Base-by-base conservation (phyloP, 2,113 vertebrate genomes). In the Cercocebus atys region DNA sequence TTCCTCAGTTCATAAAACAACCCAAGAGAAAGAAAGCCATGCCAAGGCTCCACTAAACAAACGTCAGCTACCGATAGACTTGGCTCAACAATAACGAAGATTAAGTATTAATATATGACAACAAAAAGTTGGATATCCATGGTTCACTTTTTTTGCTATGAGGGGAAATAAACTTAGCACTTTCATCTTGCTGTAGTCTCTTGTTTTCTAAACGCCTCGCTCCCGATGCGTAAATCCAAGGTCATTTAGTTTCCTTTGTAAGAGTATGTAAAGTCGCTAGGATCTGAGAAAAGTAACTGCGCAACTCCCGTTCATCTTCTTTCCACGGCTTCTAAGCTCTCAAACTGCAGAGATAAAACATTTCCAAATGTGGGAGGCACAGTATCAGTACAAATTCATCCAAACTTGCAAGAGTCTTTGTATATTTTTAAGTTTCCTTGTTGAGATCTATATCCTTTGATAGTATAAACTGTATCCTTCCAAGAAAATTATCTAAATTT, bases 1-100 rank as follows among this genome's bases (percentile, higher is more conserved):
- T n/a, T 12, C n/a, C 43, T 76, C 25, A 47, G 35, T 75, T 83
- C 75, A 66, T 93, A 96, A 90, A 95, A 43, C 43, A 89, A 89
- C 43, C 40, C 72, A 23, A 23, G 50, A 94, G 61, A 32, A 32
- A 76, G 50, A 82, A 92, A 40, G 16, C n/a, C n/a, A n/a, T n/a
- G n/a, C n/a, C n/a, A n/a, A n/a, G n/a, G n/a, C n/a, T n/a, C n/a
- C n/a, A n/a, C n/a, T n/a, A n/a, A n/a, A n/a, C n/a, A n/a, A n/a
- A n/a, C n/a, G n/a, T n/a, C n/a, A n/a, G n/a, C n/a, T n/a, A n/a
- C n/a, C n/a, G n/a, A n/a, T n/a, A n/a, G n/a, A n/a, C n/a, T n/a
- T n/a, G n/a, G 66, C 47, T 87, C 45, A 43, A 12, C 25, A 14
- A 35, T 43, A 79, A 79, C 23, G n/a, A n/a, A 88, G 61, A 80